Base-by-base conservation (phyloP, 2,113 vertebrate genomes). In the Megaceryle maxima region DNA sequence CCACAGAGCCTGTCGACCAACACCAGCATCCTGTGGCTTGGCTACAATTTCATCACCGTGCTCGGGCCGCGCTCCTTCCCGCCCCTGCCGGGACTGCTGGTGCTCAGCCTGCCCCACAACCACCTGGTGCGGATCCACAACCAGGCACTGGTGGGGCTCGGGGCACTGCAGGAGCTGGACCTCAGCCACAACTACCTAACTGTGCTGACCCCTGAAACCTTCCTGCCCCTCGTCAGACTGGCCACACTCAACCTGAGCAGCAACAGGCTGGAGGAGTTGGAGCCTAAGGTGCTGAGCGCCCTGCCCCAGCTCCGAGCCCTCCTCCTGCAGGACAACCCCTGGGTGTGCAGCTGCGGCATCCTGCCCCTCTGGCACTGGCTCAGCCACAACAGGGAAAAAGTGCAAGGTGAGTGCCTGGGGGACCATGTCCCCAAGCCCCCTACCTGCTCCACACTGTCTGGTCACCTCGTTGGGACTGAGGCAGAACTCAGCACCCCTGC, bases 291-390 rank as follows among this genome's bases (percentile, higher is more conserved):
- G 14, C 86, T 93, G 41, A 43, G 6, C 0, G n/a, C 79, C 51
- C 79, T 98, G 60, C 97, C 97, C 10, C 95, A 76, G 53, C 95
- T 98, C 78, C 91, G 5, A 33, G 73, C 17, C 0, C 96, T 98
- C n/a, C 44, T 89, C 37, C 87, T 98, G 83, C 96, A 96, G 53
- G 91, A 97, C 64, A 98, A 98, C 79, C 98, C 98, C 31, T 98
- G 98, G 98, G 90, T 62, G 28, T 98, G 98, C 83, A 93, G 95
- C 77, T 98, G 98, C n/a, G 25, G 50, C 25, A 97, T 98, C 95
- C 96, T 97, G 43, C 95, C 97, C 21, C 97, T 98, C 80, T 97
- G 97, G 78, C 59, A 41, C 87, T 98, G 98, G 98, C 97, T 98
- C 37, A 92, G 63, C 25, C 33, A 64, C 44, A 97, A 98, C 94